These are phyloP conservation scores for Ornithoptera alexandrae DNA, from an alignment of 2,888 invertebrate genomes.

Conservation along the genomic window DNA sequence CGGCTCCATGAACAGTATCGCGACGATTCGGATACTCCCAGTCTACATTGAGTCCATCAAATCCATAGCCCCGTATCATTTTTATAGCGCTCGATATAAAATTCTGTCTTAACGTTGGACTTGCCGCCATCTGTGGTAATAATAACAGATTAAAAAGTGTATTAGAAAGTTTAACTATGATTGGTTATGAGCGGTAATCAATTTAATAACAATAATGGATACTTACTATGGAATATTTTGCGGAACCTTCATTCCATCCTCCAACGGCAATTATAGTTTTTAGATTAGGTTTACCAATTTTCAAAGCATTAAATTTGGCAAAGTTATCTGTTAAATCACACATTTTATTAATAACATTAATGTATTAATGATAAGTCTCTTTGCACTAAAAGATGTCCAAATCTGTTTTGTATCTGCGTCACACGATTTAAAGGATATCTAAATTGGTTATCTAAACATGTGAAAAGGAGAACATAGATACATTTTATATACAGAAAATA, in stretches of 20 bases:
- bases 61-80: slow-evolving; percentile 78
- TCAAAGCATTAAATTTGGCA: slow-evolving; percentile 75
- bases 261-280: slow-evolving; percentile 84
- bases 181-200: no score
- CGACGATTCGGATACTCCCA: slow-evolving; percentile 86
- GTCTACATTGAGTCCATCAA: slow-evolving; percentile 86
- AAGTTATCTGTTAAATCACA: slow-evolving; percentile 63
- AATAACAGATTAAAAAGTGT: no score
- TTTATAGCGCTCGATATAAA: slow-evolving; percentile 80
- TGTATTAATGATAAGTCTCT: no score
- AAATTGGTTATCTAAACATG: no score
- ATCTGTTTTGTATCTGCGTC: no score
- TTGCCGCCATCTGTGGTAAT: slow-evolving; percentile 59
- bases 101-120: slow-evolving; percentile 57
- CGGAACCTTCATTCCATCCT: slow-evolving; percentile 84
- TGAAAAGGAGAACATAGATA: no score
- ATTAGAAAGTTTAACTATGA: no score
- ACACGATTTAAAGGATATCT: no score
- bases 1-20: slow-evolving; percentile 62
- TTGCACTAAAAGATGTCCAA: no score
- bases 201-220: neutral
- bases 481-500: no score
- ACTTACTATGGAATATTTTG: slow-evolving; percentile 78
- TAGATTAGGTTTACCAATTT: slow-evolving; percentile 67
- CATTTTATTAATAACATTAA: neutral